These are phyloP conservation scores for Cynaeus angustus DNA, from an alignment of 2,888 invertebrate genomes.

Conservation along the genomic window DNA sequence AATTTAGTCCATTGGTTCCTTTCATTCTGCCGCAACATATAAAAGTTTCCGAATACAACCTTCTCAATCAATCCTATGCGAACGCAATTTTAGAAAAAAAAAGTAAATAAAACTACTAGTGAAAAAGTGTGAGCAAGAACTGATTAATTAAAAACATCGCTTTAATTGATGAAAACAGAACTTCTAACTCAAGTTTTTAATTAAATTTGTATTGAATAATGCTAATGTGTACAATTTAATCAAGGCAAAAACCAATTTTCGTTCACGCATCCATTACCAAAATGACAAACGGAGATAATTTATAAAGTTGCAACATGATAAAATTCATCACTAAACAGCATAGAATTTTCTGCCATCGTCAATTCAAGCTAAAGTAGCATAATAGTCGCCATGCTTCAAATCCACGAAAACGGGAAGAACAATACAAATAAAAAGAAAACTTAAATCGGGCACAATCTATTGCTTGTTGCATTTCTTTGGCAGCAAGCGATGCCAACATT, in stretches of 20 bases:
- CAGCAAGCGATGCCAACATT: neutral
- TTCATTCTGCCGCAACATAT: too few species aligned
- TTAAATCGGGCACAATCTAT: constrained; percentile 10
- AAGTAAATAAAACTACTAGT: too few species aligned
- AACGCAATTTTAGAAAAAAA: too few species aligned
- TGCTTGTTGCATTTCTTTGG: constrained; percentile 9
- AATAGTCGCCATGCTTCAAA: neutral
- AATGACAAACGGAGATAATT: too few species aligned
- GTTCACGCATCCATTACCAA: too few species aligned
- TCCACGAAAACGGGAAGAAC: neutral
- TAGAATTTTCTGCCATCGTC: too few species aligned
- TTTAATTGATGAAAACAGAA: neutral
- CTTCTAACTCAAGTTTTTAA: neutral
- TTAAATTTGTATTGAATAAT: neutral
- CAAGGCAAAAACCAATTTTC: too few species aligned
- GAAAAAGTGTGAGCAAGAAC: neutral
- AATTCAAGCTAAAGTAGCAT: neutral
- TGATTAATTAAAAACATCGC: neutral
- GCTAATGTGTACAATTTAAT: neutral
- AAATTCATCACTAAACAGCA: too few species aligned
- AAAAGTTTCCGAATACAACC: too few species aligned
- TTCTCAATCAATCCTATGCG: too few species aligned
- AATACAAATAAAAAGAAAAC: neutral
- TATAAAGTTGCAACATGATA: too few species aligned
- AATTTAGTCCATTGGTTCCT: too few species aligned